These are phyloP conservation scores for Drosophila diplacantha DNA, from an alignment of 2,888 invertebrate genomes.

Conservation along the genomic window DNA sequence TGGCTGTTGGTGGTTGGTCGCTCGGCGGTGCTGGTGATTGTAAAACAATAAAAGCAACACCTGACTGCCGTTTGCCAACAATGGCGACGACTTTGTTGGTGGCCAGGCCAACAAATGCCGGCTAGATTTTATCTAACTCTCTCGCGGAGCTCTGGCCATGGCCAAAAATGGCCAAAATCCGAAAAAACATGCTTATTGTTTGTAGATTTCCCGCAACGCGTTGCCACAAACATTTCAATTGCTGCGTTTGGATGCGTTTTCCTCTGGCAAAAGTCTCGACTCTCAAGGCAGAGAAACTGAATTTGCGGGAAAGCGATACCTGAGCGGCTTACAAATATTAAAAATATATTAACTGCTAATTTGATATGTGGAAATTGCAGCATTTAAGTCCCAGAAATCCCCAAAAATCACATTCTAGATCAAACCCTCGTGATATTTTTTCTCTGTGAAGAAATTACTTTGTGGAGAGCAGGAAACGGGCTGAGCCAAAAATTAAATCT, in stretches of 20 bases:
- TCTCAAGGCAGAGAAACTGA: neutral
- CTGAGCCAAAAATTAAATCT: constrained; percentile 60
- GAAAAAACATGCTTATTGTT: constrained; percentile 60
- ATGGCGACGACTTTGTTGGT: constrained; percentile 66
- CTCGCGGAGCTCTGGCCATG: constrained; percentile 6
- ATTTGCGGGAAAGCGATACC: neutral
- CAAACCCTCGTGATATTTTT: constrained; percentile 12
- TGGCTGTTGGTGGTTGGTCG: constrained; percentile 14
- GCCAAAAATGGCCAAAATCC: constrained; percentile 60
- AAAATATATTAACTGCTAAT: neutral
- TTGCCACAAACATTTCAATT: constrained; percentile 63
- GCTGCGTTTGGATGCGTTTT: constrained; percentile 54
- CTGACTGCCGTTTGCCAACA: constrained; percentile 67
- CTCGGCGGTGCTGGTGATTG: constrained; percentile 52
- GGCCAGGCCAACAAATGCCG: constrained; percentile 41
- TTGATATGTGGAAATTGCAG: neutral
- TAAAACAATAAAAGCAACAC: constrained; percentile 73
- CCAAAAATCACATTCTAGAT: neutral
- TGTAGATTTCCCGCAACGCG: constrained; percentile 46
- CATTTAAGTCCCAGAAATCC: neutral
- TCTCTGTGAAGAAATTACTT: constrained; percentile 23
- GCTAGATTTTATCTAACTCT: constrained; percentile 56
- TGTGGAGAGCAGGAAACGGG: constrained; percentile 8
- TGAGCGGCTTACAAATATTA: neutral
- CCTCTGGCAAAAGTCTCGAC: neutral